Percentiles rank a stretch among this genome's conserved stretches.
These are phyloP conservation scores for Cryptoblepharus egeriae DNA, from an alignment of 2,797 vertebrate genomes.

Conservation along the genomic window DNA sequence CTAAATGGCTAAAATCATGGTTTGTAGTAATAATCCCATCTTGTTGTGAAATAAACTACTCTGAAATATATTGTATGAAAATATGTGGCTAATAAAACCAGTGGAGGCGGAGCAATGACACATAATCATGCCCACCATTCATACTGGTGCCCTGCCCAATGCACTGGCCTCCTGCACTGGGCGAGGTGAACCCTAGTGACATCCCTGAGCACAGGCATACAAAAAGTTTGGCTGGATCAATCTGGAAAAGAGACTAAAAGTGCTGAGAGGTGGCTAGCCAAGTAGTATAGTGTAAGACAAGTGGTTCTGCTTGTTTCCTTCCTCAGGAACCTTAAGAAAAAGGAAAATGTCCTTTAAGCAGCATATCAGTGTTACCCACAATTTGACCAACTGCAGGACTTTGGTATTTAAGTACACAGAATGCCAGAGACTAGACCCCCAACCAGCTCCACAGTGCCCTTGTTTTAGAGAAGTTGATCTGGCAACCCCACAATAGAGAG, in stretches of 20 bases:
- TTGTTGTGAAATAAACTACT: too few species aligned
- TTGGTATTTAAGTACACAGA: not conserved
- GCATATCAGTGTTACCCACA: slow-evolving; percentile 43
- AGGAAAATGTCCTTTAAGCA: slow-evolving; percentile 39
- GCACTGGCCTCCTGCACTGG: too few species aligned
- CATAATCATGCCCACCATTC: too few species aligned
- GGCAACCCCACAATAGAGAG: slow-evolving; percentile 35
- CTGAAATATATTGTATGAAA: too few species aligned
- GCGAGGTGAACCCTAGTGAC: too few species aligned
- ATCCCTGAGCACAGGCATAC: too few species aligned
- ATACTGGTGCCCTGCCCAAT: too few species aligned
- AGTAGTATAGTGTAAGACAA: not conserved
- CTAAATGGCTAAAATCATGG: too few species aligned
- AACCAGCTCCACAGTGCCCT: not conserved
- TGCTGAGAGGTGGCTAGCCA: not conserved
- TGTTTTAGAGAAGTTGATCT: not conserved
- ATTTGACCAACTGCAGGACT: slow-evolving; percentile 53
- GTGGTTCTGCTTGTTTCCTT: not conserved
- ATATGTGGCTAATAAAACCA: too few species aligned
- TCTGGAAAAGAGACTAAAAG: not conserved
- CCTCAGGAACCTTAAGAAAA: not conserved
- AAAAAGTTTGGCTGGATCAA: not conserved
- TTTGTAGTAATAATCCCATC: too few species aligned
- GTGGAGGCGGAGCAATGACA: too few species aligned
- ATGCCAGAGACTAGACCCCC: not conserved